Evolutionary conservation across 2,113 vertebrate species (phyloP).

Genomic region (Nesogale talazaci): DNA sequence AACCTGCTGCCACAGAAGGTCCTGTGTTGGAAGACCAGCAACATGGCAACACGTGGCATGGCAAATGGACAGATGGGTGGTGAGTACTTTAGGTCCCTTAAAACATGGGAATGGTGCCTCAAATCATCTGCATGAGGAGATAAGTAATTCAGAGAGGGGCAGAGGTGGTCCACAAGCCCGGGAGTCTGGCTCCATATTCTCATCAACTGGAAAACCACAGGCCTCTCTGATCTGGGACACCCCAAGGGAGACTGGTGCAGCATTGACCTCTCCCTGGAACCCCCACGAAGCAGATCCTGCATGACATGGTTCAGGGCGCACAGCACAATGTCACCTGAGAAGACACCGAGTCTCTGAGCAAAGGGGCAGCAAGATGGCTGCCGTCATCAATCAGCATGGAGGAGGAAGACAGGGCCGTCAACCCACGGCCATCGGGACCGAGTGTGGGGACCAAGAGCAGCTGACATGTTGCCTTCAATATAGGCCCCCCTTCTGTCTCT

Average conservation of each 20-base stretch:
- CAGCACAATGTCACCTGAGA: rapidly evolving
- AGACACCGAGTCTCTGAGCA: not conserved
- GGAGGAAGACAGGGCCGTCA: rapidly evolving
- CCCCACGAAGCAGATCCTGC: too few relatives aligned
- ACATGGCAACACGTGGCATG: not conserved
- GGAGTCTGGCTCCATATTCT: rapidly evolving
- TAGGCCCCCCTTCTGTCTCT: not conserved
- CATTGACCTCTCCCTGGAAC: not conserved
- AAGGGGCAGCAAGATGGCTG: rapidly evolving
- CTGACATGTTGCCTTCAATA: not conserved
- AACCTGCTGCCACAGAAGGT: not conserved
- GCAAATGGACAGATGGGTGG: not conserved
- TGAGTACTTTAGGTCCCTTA: not conserved
- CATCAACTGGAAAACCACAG: rapidly evolving
- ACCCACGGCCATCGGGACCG: too few relatives aligned
- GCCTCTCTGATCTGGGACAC: rapidly evolving
- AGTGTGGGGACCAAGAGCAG: not conserved
- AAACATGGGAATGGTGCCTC: not conserved
- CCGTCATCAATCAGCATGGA: not conserved
- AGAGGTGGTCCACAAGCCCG: not conserved
- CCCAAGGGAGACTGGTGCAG: too few relatives aligned
- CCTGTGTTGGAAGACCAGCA: not conserved
- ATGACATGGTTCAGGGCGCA: rapidly evolving
- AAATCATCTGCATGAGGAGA: not conserved
- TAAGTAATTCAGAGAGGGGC: rapidly evolving